Evolutionary conservation across 2,797 vertebrate species (phyloP).

Genomic region (Pseudotriccus pelzelni): DNA sequence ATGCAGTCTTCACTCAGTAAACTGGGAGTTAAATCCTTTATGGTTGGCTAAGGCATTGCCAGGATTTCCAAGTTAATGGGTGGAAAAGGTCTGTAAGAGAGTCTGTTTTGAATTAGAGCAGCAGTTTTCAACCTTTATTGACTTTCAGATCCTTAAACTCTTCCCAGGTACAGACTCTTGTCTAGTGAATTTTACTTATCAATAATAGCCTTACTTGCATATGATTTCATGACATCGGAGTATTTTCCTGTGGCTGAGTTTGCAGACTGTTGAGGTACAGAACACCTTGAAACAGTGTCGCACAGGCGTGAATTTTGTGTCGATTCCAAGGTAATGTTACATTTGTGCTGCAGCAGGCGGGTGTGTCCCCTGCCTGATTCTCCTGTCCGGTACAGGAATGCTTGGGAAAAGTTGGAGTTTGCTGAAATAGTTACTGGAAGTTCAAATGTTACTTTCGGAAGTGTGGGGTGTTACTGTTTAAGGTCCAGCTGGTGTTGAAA

Average conservation of each 20-base stretch:
- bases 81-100: constrained; percentile 10
- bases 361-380: not conserved
- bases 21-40: not conserved
- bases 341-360: not conserved
- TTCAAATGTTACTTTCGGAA: accelerated
- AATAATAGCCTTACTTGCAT: not conserved
- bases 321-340: not conserved
- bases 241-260: not conserved
- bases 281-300: not conserved
- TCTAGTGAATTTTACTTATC: not conserved
- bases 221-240: not conserved
- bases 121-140: constrained; percentile 15
- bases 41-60: not conserved
- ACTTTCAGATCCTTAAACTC: not conserved
- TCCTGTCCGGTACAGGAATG: too few relatives aligned
- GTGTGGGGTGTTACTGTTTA: accelerated
- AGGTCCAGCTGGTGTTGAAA: not conserved
- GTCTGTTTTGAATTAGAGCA: constrained; percentile 40
- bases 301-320: not conserved
- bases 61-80: constrained; percentile 10
- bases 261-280: not conserved
- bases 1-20: not conserved
- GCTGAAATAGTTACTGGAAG: not conserved
- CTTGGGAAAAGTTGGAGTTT: not conserved
- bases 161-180: constrained; percentile 10